Evolutionary conservation across 2,113 vertebrate species (phyloP), one percentile per base, ranked within the genome.

Genomic region (Clarias macrocephalus): DNA sequence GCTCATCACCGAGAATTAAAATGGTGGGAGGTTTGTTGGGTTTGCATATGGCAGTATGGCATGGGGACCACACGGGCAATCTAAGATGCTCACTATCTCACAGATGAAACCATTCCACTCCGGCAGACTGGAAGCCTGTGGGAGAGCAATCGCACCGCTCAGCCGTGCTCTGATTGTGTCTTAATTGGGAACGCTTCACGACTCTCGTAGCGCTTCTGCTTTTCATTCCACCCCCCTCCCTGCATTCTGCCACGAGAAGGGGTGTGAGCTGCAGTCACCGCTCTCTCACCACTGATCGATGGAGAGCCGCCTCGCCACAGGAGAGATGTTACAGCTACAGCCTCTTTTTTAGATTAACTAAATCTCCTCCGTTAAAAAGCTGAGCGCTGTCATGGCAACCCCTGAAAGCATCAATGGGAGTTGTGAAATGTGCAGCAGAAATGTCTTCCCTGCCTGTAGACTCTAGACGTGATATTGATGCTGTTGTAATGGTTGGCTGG

Each of bases 361-460:
- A 90, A 91, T 88, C 89, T 85, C 86, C 88, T 86, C 87, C 72
- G 88, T 90, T 89, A 81, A 89, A 88, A 87, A 85, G 79, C 83
- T 84, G 80, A 72, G 85, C 62, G 52, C 81, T 91, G 90, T 89
- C 91, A 92, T 91, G 90, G 91, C 79, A 91, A 92, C 92, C 66
- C 68, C 80, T 76, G 66, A 79, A 90, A 85, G 84, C 91, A 87
- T 87, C 82, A 81, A 88, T 84, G 87, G 84, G 88, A 90, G 89
- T 88, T 88, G 83, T 66, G 79, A 90, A 92, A 88, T 85, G 89
- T 79, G 84, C 89, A 88, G 83, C 57, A 90, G 81, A 88, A 89
- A 87, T 88, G 59, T 85, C 85, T 89, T 87, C 33, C 80, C 75
- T 75, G 87, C 76, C 80, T 85, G 65, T 77, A 68, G 86, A 86